Base-by-base conservation (phyloP, 2,113 vertebrate genomes). In the Salvelinus sp. region DNA sequence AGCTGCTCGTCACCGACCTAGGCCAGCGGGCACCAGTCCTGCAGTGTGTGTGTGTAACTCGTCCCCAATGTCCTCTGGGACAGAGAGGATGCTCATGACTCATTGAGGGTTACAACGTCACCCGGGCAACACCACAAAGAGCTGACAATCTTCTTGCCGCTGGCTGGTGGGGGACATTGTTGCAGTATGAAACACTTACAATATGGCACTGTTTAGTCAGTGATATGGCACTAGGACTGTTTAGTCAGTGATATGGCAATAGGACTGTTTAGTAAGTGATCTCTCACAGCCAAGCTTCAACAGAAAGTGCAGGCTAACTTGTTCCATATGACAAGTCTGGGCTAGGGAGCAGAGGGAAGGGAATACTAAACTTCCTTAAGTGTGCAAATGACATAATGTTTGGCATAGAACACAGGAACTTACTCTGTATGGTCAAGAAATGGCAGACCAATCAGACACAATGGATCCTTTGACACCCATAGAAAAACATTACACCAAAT, bases 1-100 rank as follows among this genome's bases (percentile, higher is more conserved):
- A 84, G 79, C 69, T 79, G 76, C 73, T 79, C 50, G 18, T 33
- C 47, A 68, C 54, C 72, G 74, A 81, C 76, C 82, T 87, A 80
- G 76, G 38, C 14, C 50, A 18, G 50, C 50, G 30, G 68, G 58
- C 38, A n/a, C 48, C 16, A 38, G 20, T 48, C 44, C 44, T 68
- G 73, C 66, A 18, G 30, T 10, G 48, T 9, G 66, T 20, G 30
- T 68, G 66, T 66, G 28, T 20, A 16, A 54, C 48, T 58, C 28
- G n/a, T 25, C 50, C 66, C 48, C 74, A 38, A 23, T 18, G 66
- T 20, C 60, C 28, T 23, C 4, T 20, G 70, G 12, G 57, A 72
- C 28, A 60, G 28, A 62, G 54, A 72, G 54, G 25, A 72, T 33
- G 57, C 30, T 70, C 57, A 22, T 12, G 2, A 44, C 9, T 44